Evolutionary conservation across 2,797 vertebrate species (phyloP).

Genomic region (Bovichtus variegatus): DNA sequence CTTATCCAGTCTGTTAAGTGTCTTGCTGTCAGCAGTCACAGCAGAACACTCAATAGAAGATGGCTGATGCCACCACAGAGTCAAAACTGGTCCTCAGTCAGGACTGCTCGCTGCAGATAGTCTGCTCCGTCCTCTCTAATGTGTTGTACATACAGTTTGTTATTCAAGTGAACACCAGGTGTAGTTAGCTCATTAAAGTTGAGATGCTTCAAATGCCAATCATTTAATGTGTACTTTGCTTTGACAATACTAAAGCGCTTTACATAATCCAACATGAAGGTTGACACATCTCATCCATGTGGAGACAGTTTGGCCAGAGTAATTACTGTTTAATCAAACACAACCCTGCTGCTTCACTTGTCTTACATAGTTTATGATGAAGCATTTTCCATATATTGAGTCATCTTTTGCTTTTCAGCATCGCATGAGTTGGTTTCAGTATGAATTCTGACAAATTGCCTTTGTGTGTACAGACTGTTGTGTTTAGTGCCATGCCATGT

Average conservation of each 20-base stretch:
- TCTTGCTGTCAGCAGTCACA: no score
- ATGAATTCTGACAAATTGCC: conserved; percentile 7
- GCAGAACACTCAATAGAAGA: no score
- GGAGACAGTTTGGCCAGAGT: conserved; percentile 1
- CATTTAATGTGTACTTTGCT: not conserved
- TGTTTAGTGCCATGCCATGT: conserved; percentile 1
- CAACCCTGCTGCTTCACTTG: not conserved
- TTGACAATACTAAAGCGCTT: not conserved
- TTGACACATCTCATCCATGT: not conserved
- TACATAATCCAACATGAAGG: not conserved
- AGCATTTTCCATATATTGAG: not conserved
- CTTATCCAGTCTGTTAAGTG: no score
- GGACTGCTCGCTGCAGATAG: no score
- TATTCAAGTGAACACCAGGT: no score
- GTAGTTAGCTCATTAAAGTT: not conserved
- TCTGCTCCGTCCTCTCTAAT: no score
- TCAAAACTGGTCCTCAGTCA: no score
- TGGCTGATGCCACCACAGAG: no score
- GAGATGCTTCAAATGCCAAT: not conserved
- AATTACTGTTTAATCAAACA: conserved; percentile 14
- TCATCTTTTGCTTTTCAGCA: conserved; percentile 1
- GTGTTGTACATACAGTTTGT: no score
- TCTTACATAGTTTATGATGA: not conserved
- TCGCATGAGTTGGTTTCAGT: not conserved
- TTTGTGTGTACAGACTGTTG: conserved; percentile 2